Conservation (phyloP, 2,888 invertebrate genomes). For the Hirtodrosophila alboralis region DNA sequence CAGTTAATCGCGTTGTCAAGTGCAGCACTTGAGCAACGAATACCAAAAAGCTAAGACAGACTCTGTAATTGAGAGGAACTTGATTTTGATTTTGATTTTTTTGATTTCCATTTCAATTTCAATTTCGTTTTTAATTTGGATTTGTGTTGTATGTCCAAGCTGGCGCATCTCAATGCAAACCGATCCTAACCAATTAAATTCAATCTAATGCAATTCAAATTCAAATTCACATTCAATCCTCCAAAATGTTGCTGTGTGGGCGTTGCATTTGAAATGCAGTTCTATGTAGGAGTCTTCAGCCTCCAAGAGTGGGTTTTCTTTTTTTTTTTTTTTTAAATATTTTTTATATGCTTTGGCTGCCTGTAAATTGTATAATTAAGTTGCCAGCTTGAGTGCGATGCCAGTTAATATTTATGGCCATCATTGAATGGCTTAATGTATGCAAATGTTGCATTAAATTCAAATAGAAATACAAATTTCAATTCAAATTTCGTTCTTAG, state of each 20-base stretch:
- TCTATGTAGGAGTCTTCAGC: slow-evolving; percentile 24
- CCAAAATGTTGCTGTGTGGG: background rate
- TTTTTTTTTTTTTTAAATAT: too few species aligned
- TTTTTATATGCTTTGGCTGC: slow-evolving; percentile 3
- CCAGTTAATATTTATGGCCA: slow-evolving; percentile 22
- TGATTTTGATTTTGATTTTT: slow-evolving; percentile 45
- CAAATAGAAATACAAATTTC: slow-evolving; percentile 9
- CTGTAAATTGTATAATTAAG: slow-evolving; percentile 18
- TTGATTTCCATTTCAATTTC: too few species aligned
- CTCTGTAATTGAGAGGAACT: slow-evolving; percentile 61
- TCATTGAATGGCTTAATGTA: slow-evolving; percentile 25
- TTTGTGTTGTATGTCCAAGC: background rate
- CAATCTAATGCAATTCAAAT: background rate
- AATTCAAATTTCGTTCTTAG: slow-evolving; percentile 16
- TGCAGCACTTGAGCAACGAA: slow-evolving; percentile 43
- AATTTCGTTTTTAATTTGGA: slow-evolving; percentile 15
- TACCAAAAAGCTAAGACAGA: slow-evolving; percentile 27
- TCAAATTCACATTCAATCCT: too few species aligned
- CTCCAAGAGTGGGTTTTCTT: too few species aligned
- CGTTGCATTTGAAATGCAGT: slow-evolving; percentile 2
- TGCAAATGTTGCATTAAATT: slow-evolving; percentile 44
- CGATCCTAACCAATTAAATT: slow-evolving; percentile 5
- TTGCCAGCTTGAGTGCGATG: slow-evolving; percentile 11
- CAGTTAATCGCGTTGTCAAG: slow-evolving; percentile 59
- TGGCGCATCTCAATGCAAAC: slow-evolving; percentile 14